Base-by-base conservation (phyloP, 2,888 invertebrate genomes). In the Trichogramma evanescens region DNA sequence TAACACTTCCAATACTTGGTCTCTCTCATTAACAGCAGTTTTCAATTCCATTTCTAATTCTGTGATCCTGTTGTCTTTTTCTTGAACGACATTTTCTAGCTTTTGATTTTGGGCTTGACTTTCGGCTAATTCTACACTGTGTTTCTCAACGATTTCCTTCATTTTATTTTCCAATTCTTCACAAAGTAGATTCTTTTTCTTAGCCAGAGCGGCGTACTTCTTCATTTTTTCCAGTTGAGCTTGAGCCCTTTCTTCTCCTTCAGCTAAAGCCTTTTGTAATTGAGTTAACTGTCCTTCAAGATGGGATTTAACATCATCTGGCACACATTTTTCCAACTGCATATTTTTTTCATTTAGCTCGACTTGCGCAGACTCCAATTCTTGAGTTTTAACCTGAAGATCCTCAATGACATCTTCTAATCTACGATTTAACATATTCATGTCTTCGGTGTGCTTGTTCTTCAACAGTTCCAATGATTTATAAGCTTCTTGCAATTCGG, bases 141-240 rank as follows among this genome's bases (percentile, higher is more conserved):
- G 70, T 45, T 72, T 71, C 4, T 71, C 67, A 44, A 75, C 70
- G 5, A 74, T 58, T 10, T 72, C 68, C 1, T 52, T 50, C 0
- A 72, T 56, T 9, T 70, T 69, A 50, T 76, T 73, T 77, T 90
- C 87, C 44, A 89, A 74, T 65, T 90, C 88, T 44, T 83, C 80
- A 67, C 85, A 86, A 64, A 85, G 81, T 1, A 80, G 73, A 0
- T 84, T 81, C 71, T 89, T 90, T 72, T 89, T 90, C 74, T 90
- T 91, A 7, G 91, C 80, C 70, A 84, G 88, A 0, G 87, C 82
- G 0, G 89, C 91, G 69, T 88, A 84, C 70, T 90, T 90, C 71
- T 90, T 91, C 71, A 90, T 81, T 75, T 89, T 91, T 59, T 90
- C 89, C 57, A 88, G 75, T 63, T 89, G 84, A 55, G 87, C 86